phyloP scores from a whole-genome alignment of 2,113 vertebrate species.

The Fulica atra region DNA sequence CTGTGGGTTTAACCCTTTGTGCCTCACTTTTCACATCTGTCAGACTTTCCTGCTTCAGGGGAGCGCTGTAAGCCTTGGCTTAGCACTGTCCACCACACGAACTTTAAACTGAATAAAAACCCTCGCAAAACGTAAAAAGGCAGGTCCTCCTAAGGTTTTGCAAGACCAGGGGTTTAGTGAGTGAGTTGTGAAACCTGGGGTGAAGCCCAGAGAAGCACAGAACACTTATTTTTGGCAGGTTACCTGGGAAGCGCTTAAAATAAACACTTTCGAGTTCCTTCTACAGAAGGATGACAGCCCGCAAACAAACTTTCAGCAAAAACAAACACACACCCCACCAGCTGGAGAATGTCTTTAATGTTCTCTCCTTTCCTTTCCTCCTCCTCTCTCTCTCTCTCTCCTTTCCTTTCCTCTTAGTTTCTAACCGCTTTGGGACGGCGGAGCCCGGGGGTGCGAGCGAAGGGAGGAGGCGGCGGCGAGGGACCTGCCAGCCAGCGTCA shows the following conservation, averaged over 20 bases:
- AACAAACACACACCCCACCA: not conserved
- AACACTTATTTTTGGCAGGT: not conserved
- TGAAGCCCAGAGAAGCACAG: rapidly evolving
- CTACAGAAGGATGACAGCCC: not conserved
- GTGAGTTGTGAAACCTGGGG: not conserved
- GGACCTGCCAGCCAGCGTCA: not conserved
- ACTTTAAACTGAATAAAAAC: not conserved
- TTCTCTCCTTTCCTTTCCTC: not conserved
- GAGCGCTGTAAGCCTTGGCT: not conserved
- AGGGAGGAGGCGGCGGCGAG: too few relatives aligned
- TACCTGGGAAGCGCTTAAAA: not conserved
- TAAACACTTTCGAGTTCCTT: not conserved
- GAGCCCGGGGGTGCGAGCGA: too few relatives aligned
- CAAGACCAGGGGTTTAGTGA: not conserved
- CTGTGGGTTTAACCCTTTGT: rapidly evolving
- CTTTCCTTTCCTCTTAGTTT: rapidly evolving
- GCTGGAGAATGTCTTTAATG: not conserved
- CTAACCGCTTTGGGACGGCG: rapidly evolving
- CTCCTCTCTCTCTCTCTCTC: not conserved
- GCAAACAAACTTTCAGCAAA: not conserved
- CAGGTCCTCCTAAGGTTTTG: not conserved
- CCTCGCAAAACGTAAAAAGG: not conserved
- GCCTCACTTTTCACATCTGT: not conserved
- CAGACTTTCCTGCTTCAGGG: not conserved
- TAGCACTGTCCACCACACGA: rapidly evolving